Percentiles rank a stretch among this genome's conserved stretches.
These are phyloP conservation scores for Hoplodrina blanda DNA, from an alignment of 2,888 invertebrate species.

Conservation along the genomic window DNA sequence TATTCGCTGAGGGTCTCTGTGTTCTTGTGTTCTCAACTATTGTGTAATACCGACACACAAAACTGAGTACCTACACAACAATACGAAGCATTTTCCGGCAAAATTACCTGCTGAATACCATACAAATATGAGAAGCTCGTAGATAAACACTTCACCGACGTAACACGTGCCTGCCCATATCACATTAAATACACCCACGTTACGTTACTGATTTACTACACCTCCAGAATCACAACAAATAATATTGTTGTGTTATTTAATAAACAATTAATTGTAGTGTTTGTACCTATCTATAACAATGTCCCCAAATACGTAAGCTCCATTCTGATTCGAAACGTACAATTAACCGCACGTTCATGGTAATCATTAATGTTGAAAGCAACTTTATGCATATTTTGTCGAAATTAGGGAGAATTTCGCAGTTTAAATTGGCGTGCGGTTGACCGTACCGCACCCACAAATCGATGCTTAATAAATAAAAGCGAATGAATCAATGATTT, in stretches of 20 bases:
- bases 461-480: conserved; percentile 19
- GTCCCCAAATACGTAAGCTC: conserved; percentile 6
- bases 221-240: conserved; percentile 7
- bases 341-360: background rate
- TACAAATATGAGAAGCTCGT: conserved; percentile 2
- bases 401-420: background rate
- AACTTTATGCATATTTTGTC: background rate
- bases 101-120: background rate
- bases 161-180: background rate
- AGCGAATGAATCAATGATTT: conserved; percentile 3
- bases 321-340: conserved; percentile 1
- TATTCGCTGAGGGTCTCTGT: background rate
- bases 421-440: background rate
- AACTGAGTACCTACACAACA: background rate
- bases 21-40: background rate
- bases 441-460: background rate
- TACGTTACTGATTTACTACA: conserved; percentile 14
- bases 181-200: conserved; percentile 1
- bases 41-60: background rate
- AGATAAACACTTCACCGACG: background rate
- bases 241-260: conserved; percentile 27
- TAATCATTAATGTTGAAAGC: background rate
- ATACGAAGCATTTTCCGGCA: conserved; percentile 2
- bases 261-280: conserved; percentile 6
- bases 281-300: background rate